phyloP scores from a whole-genome alignment of 2,113 vertebrate species.

The Dendrocopos noguchii region DNA sequence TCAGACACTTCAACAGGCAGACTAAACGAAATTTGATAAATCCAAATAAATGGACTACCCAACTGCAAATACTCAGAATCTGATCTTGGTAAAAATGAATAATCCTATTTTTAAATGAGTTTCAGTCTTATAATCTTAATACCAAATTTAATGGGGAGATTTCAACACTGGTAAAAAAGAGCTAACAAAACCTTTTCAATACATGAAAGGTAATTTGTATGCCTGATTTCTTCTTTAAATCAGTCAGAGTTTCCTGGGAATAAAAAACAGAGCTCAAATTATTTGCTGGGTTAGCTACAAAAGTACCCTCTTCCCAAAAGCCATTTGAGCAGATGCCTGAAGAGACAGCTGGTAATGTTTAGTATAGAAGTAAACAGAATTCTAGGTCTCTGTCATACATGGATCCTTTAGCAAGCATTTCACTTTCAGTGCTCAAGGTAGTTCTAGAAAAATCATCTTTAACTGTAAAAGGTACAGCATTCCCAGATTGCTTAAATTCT shows the following conservation, averaged over 20 bases:
- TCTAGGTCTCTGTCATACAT: constrained; percentile 40
- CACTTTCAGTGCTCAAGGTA: background rate
- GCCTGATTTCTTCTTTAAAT: background rate
- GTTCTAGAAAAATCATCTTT: constrained; percentile 13
- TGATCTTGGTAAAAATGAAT: background rate
- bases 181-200: background rate
- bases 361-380: constrained; percentile 45
- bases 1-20: background rate
- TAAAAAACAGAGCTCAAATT: constrained; percentile 28
- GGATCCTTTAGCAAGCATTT: background rate
- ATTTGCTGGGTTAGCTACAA: background rate
- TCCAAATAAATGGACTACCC: background rate
- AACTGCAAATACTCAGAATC: background rate
- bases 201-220: background rate
- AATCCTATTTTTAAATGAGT: background rate
- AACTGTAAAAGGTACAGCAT: background rate
- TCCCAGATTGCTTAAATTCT: background rate
- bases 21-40: background rate
- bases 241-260: constrained; percentile 9
- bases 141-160: background rate
- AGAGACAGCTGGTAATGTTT: constrained; percentile 36
- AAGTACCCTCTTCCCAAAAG: constrained; percentile 33
- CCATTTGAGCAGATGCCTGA: background rate
- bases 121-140: background rate
- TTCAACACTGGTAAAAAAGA: background rate